phyloP scores from a whole-genome alignment of 2,113 vertebrate genomes.

The Dromaius novaehollandiae region DNA sequence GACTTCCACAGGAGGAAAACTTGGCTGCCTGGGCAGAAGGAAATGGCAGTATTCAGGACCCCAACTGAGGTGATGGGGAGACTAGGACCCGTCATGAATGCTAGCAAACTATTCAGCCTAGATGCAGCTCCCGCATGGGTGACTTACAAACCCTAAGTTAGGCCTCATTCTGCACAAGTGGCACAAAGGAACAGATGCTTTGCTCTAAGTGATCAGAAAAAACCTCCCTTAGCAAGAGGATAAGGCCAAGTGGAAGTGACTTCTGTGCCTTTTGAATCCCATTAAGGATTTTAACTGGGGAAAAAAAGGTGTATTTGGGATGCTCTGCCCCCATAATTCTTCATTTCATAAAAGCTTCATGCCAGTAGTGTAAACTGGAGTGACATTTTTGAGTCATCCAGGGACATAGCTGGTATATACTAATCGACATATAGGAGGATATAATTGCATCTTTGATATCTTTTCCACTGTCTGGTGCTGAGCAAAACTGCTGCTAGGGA shows the following conservation, averaged over 20 bases:
- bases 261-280: not conserved
- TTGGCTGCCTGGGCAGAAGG: not conserved
- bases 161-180: not conserved
- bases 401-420: not conserved
- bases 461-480: not conserved
- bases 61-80: accelerated
- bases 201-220: not conserved
- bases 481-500: not conserved
- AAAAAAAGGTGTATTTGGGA: constrained; percentile 3
- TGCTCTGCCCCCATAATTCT: not conserved
- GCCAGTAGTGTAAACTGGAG: not conserved
- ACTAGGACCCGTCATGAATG: not conserved
- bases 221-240: not conserved
- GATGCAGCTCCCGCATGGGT: not conserved
- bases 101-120: not conserved
- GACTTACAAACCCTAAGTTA: not conserved
- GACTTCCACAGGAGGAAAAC: not conserved
- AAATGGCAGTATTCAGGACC: not conserved
- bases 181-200: not conserved
- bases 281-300: not conserved
- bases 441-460: not conserved
- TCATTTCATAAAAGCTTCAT: not conserved
- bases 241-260: not conserved
- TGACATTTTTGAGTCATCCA: not conserved
- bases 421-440: not conserved